Conservation (phyloP, 2,888 invertebrate species). For the Sphecodes monilicornis region DNA sequence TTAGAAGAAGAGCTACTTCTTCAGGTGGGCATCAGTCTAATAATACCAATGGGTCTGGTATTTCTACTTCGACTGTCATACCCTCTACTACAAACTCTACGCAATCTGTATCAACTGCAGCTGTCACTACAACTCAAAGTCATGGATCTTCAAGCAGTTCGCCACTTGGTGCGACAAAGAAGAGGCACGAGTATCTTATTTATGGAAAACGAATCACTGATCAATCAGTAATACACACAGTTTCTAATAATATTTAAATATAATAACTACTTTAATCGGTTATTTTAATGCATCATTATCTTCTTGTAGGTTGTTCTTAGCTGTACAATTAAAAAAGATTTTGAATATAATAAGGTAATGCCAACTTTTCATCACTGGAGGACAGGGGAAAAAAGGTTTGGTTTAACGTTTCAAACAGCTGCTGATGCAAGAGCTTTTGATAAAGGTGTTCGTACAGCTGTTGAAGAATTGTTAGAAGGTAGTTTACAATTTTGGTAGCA, state of each 20-base stretch:
- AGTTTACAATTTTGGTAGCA: conserved; percentile 70
- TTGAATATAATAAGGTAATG: conserved; percentile 98
- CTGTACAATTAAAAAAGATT: conserved; percentile 97
- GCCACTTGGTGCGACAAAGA: conserved; percentile 85
- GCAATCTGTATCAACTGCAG: conserved; percentile 65
- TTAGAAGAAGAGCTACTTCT: conserved; percentile 90
- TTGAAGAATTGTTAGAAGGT: conserved; percentile 96
- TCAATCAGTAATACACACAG: conserved; percentile 90
- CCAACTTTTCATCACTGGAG: conserved; percentile 99
- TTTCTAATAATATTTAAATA: conserved; percentile 16
- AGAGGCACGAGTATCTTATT: conserved; percentile 95
- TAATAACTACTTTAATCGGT: background rate
- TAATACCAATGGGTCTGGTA: conserved; percentile 75
- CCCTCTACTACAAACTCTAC: conserved; percentile 72
- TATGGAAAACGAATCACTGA: conserved; percentile 97
- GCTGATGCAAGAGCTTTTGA: conserved; percentile 98
- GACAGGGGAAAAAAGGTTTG: conserved; percentile 97
- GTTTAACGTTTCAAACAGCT: conserved; percentile 97
- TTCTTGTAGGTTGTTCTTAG: conserved; percentile 93
- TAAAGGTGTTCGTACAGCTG: conserved; percentile 94
- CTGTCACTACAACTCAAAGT: conserved; percentile 74
- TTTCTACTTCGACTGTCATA: conserved; percentile 72
- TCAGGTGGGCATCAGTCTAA: conserved; percentile 78
- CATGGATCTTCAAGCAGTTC: conserved; percentile 80
- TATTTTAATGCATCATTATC: conserved; percentile 4